Evolutionary conservation across 2,888 invertebrate genomes (phyloP).

Genomic region (Vesta saturnalis): DNA sequence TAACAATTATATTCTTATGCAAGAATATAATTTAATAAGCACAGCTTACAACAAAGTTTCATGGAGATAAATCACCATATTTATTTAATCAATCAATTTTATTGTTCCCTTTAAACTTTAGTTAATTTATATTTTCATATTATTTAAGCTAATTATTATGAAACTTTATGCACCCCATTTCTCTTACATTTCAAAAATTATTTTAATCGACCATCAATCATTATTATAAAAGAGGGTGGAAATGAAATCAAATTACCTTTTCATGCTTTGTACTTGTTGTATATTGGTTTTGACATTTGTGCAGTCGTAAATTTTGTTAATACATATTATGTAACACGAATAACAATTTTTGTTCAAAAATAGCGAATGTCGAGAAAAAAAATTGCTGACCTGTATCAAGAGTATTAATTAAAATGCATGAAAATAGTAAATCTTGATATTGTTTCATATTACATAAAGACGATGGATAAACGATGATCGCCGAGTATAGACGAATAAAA

Average conservation of each 20-base stretch:
- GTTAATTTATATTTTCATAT: neutral
- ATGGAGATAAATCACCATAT: neutral
- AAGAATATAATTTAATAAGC: no score
- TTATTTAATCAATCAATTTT: no score
- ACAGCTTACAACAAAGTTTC: neutral
- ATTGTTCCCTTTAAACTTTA: neutral
- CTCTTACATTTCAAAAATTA: neutral
- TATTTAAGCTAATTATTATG: neutral
- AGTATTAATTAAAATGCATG: constrained; percentile 1
- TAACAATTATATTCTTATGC: no score
- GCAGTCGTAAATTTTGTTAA: neutral
- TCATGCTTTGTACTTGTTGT: neutral
- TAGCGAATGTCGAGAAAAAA: no score
- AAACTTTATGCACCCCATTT: neutral
- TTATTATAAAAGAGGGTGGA: neutral
- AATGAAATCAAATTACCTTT: constrained; percentile 1
- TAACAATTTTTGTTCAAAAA: no score
- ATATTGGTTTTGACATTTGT: neutral
- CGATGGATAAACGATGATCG: constrained; percentile 33
- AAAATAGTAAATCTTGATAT: constrained; percentile 31
- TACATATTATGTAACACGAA: neutral
- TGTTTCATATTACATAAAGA: constrained; percentile 35
- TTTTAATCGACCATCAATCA: neutral
- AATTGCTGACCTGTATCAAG: no score
- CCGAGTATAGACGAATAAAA: constrained; percentile 42